Base-by-base conservation (phyloP, 1,140 invertebrate species). In the Drosophila busckii region DNA sequence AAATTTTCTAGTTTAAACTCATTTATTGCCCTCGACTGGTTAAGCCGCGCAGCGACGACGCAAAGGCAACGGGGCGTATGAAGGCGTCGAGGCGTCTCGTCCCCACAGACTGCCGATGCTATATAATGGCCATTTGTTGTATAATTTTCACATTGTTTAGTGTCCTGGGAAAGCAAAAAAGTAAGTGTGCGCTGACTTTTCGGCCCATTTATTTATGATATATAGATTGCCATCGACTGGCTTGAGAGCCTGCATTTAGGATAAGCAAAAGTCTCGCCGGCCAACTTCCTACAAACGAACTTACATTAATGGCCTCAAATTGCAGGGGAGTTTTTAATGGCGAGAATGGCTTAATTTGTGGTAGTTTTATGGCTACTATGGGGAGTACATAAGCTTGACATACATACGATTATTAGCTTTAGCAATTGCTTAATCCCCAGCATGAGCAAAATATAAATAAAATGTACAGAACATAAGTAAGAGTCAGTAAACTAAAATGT, bases 1-100 rank as follows among this genome's bases (percentile, higher is more conserved):
- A 80, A 80, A 80, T 80, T 80, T 80, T 68, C 68, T 80, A 80
- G 68, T 80, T 80, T 80, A 80, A 80, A 80, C 73, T 80, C 73
- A 80, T 80, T 80, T 80, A 80, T 80, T 80, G 71, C 62, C 62
- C 48, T 46, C 45, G 54, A 41, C 54, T 48, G 34, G 20, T 20
- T 50, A 34, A 40, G 17, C 22, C 25, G 58, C 42, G 61, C 38
- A 66, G 58, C 52, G 58, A 58, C 32, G 60, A 56, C 61, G 35
- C 41, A 35, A 61, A 48, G 45, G 42, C 58, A 28, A 37, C 32
- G 26, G 17, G 22, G 44, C 22, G 28, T 20, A 29, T 2, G 28
- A 5, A 34, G 31, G 19, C 41, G 28, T 26, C 13, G 56, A 25
- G 35, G 8, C 23, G 19, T 15, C 32, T 26, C 31, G 25, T 40